Base-by-base conservation (phyloP, 2,888 invertebrate genomes). In the Thelaira solivaga region DNA sequence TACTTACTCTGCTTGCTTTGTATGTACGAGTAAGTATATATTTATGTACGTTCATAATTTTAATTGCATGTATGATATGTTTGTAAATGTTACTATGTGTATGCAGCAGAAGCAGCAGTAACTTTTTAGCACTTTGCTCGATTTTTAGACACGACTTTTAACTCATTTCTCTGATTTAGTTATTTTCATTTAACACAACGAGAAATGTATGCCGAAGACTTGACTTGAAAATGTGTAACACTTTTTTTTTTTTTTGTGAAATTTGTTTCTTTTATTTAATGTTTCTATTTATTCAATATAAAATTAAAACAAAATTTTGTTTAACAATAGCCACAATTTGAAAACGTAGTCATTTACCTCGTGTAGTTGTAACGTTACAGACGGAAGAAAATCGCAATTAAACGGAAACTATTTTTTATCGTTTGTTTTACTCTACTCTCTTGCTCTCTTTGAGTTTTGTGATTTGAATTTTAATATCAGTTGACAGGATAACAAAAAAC, bases 71-170 rank as follows among this genome's bases (percentile, higher is more conserved):
- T 36, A 1, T 36, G n/a, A 13, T 1, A 2, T n/a, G 1, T 45
- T 13, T 13, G n/a, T 20, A n/a, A 4, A 4, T 68, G 22, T n/a
- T 2, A 43, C 43, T 31, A 11, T 55, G 31, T 18, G 16, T 39
- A 22, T 34, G 26, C 64, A 29, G 36, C 43, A 57, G 45, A 64
- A 67, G 69, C 41, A 43, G 53, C 53, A 51, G 64, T 62, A 73
- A 65, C 71, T 78, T 80, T 83, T 84, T 85, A 84, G 83, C 85
- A 83, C 85, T 82, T 85, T 82, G 83, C 83, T 83, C 83, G 79
- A 81, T 61, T 55, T 82, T 83, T 81, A 81, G 74, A 81, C 80
- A 77, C 78, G 76, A 82, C 78, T 81, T 81, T 26, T 69, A 67
- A 76, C 65, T 78, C 31, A 57, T 64, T 72, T 65, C 26, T 45